phyloP scores from a whole-genome alignment of 2,797 vertebrate species.

The Gymnopithys bicolor region DNA sequence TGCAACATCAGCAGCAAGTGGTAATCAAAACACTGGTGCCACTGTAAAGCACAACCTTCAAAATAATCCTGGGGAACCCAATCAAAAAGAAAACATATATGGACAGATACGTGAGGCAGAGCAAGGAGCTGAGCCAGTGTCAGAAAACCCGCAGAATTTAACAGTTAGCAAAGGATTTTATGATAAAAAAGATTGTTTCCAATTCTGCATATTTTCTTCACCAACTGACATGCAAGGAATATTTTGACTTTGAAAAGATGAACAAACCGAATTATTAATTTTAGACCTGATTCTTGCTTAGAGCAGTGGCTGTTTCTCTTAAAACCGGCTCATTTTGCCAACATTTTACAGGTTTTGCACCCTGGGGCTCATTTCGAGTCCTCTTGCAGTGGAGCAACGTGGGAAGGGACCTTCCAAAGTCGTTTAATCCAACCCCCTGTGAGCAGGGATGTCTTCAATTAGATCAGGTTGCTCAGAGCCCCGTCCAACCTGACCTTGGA shows the following conservation, averaged over 20 bases:
- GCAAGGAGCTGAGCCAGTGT: neutral
- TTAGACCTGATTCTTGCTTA: neutral
- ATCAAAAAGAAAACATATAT: neutral
- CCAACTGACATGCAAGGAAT: neutral
- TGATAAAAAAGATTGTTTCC: neutral
- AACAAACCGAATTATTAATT: slow-evolving; percentile 13
- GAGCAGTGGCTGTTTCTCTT: neutral
- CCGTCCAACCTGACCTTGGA: neutral
- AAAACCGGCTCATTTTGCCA: neutral
- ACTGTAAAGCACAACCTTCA: slow-evolving; percentile 19
- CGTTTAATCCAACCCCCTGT: neutral
- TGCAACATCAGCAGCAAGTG: neutral
- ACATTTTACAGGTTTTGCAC: neutral
- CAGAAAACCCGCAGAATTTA: neutral
- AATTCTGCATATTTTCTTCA: neutral
- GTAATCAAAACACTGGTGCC: slow-evolving; percentile 12
- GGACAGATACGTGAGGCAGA: neutral
- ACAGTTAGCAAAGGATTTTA: neutral
- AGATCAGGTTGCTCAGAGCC: neutral
- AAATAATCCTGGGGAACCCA: neutral
- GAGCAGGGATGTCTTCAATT: neutral
- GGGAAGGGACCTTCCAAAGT: neutral
- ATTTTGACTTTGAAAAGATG: neutral
- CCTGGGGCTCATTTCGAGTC: neutral
- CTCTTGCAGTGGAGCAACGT: neutral